These are phyloP conservation scores for Corbicula japonica DNA, from an alignment of 2,888 invertebrate genomes.

Conservation along the genomic window DNA sequence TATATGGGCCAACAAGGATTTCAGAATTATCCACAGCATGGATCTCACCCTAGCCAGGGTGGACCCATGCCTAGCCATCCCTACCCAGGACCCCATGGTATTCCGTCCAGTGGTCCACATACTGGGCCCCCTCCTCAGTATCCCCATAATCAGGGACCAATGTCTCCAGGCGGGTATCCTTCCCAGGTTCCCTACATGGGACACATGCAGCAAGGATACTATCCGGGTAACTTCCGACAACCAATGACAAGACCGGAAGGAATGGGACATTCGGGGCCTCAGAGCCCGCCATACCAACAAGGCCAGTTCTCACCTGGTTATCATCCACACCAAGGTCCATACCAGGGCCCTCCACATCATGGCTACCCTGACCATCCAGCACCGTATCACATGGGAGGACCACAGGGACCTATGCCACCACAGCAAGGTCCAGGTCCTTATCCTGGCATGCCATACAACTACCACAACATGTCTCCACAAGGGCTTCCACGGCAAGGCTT, in stretches of 20 bases:
- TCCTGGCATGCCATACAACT: constrained; percentile 49
- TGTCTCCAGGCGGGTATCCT: constrained; percentile 57
- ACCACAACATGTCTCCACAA: constrained; percentile 39
- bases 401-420: constrained; percentile 36
- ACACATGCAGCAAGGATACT: constrained; percentile 50
- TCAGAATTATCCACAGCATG: constrained; percentile 27
- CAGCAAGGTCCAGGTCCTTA: constrained; percentile 42
- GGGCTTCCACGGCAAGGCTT: constrained; percentile 10
- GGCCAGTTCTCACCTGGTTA: constrained; percentile 39
- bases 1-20: constrained; percentile 41
- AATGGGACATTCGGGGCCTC: constrained; percentile 22
- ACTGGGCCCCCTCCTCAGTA: constrained; percentile 28
- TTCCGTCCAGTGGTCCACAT: constrained; percentile 23
- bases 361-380: constrained; percentile 34
- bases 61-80: constrained; percentile 25
- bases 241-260: constrained; percentile 33
- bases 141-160: constrained; percentile 45
- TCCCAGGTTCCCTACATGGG: constrained; percentile 58
- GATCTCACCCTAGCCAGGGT: constrained; percentile 24
- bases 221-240: constrained; percentile 42
- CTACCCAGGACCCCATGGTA: constrained; percentile 32
- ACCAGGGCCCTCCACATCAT: constrained; percentile 33
- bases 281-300: constrained; percentile 36
- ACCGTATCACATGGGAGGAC: constrained; percentile 32
- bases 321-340: constrained; percentile 46